Base-by-base conservation (phyloP, 2,888 invertebrate genomes). In the Stictocephala bisonia region DNA sequence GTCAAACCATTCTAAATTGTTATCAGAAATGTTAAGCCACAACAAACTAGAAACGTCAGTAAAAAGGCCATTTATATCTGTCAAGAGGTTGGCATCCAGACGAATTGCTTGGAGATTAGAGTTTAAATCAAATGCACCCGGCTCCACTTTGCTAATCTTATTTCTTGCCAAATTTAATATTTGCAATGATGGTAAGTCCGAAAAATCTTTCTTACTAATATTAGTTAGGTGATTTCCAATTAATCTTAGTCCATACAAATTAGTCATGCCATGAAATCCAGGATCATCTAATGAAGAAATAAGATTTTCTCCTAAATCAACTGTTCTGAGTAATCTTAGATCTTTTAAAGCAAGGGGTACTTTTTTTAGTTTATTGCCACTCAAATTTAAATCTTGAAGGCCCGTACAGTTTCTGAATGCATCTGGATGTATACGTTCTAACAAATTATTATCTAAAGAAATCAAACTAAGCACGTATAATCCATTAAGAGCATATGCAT, bases 11-110 rank as follows among this genome's bases (percentile, higher is more conserved):
- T 91, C 90, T 82, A 96, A 88, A 83, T 91, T 90, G 87, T 96
- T 96, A 86, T 95, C 95, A 78, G 95, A 95, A 81, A 96, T 91
- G 85, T 96, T 96, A 69, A 96, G 86, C 94, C 94, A 95, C 81
- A 94, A 87, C 79, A 96, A 85, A 80, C 91, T 92, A 11, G 92
- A 91, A 82, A 95, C 90, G 83, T 94, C 91, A 79, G 90, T 89
- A 83, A 96, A 96, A 77, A 96, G 86, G 44, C 93, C 93, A 82
- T 91, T 92, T 78, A 96, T 90, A 83, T 94, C 92, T 71, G 89
- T 90, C 74, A 97, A 85, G 78, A 89, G 88, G 86, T 97, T 97
- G 73, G 93, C 92, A 83, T 96, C 96, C 78, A 97, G 85, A 77
- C 95, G 88, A 76, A 96, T 91, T 4, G 95, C 94, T 85, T 95